Evolutionary conservation across 2,113 vertebrate genomes (phyloP).

Genomic region (Microcebus ravelobensis): DNA sequence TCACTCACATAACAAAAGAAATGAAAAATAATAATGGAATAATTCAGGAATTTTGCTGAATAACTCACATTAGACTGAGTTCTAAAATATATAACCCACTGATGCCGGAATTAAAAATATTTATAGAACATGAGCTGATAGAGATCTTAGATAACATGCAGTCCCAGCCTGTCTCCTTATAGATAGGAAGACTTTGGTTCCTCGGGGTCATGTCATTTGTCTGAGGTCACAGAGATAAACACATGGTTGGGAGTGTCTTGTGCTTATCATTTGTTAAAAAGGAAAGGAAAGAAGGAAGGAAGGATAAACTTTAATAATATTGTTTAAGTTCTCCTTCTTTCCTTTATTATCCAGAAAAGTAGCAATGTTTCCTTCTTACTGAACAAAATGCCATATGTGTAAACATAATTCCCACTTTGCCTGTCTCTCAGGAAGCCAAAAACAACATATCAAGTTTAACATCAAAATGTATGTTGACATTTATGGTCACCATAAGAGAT

Average conservation of each 20-base stretch:
- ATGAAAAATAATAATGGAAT: neutral
- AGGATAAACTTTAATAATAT: neutral
- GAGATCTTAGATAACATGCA: neutral
- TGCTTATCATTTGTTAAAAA: neutral
- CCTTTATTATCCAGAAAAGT: neutral
- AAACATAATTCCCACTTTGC: neutral
- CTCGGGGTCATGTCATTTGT: neutral
- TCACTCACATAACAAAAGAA: neutral
- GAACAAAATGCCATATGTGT: neutral
- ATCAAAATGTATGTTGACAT: neutral
- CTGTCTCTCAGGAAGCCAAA: neutral
- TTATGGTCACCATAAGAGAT: neutral
- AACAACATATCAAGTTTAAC: neutral
- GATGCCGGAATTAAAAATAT: neutral
- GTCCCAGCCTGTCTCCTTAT: neutral
- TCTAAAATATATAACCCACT: neutral
- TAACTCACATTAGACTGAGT: neutral
- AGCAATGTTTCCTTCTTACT: neutral
- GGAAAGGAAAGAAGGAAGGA: neutral
- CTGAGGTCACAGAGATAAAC: neutral
- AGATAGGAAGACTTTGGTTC: neutral
- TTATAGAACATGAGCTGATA: neutral
- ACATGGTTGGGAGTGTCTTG: neutral
- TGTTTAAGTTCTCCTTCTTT: neutral
- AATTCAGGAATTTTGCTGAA: neutral